These are phyloP conservation scores for Sipha maydis DNA, from an alignment of 2,888 invertebrate species.

Conservation along the genomic window DNA sequence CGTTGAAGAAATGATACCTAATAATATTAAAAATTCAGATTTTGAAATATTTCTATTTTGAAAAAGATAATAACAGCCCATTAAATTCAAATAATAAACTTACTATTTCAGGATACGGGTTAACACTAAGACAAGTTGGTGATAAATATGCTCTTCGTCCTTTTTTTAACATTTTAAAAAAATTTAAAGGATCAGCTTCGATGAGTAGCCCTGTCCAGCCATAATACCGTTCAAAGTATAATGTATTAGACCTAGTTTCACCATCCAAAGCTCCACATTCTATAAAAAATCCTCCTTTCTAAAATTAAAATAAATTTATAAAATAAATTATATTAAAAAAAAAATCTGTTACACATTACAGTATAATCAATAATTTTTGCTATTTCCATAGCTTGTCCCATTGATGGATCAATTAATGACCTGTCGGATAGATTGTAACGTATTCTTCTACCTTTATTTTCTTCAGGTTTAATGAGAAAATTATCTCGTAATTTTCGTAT, in stretches of 20 bases:
- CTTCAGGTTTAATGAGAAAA: constrained; percentile 64
- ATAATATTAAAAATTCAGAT: not conserved
- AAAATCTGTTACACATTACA: constrained; percentile 65
- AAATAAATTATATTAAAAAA: not conserved
- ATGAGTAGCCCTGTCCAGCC: constrained; percentile 71
- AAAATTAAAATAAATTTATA: constrained; percentile 61
- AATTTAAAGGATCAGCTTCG: constrained; percentile 71
- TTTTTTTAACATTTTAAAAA: constrained; percentile 68
- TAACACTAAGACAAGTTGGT: constrained; percentile 69
- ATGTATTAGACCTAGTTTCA: constrained; percentile 71
- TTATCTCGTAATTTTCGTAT: constrained; percentile 63
- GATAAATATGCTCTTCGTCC: constrained; percentile 69
- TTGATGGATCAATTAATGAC: constrained; percentile 65
- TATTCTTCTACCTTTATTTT: constrained; percentile 63
- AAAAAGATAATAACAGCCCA: not conserved
- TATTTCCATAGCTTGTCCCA: constrained; percentile 67
- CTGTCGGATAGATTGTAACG: constrained; percentile 64
- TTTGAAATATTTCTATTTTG: not conserved
- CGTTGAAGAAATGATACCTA: constrained; percentile 56
- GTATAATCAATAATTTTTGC: constrained; percentile 67
- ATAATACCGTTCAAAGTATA: constrained; percentile 69
- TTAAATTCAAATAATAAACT: constrained; percentile 62
- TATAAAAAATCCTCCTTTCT: constrained; percentile 70
- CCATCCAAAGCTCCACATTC: constrained; percentile 72
- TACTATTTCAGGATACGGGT: constrained; percentile 68